These are phyloP conservation scores for Dicrostonyx torquatus DNA, from an alignment of 2,797 vertebrate genomes.

Conservation along the genomic window DNA sequence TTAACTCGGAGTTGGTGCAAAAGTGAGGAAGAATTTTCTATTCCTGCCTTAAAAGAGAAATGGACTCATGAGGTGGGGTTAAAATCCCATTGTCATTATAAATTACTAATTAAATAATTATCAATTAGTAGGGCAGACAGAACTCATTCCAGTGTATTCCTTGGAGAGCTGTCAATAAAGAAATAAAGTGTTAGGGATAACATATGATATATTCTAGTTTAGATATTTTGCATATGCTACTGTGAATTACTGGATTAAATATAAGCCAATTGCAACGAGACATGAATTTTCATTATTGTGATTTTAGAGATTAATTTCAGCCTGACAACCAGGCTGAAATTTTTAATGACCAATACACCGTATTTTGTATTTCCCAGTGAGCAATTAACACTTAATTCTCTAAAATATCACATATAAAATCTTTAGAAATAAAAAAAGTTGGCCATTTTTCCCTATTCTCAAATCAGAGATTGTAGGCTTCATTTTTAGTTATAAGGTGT, in stretches of 20 bases:
- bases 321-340: constrained; percentile 80
- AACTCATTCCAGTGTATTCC: constrained; percentile 89
- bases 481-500: background rate
- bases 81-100: constrained; percentile 90
- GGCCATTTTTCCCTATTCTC: background rate
- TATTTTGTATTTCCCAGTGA: constrained; percentile 75
- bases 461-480: background rate
- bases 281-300: constrained; percentile 81
- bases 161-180: constrained; percentile 86
- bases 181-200: constrained; percentile 84
- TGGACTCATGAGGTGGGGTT: constrained; percentile 84
- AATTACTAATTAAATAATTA: constrained; percentile 92
- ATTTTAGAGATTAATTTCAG: constrained; percentile 83
- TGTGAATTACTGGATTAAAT: constrained; percentile 81
- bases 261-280: constrained; percentile 82
- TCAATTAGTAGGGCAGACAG: constrained; percentile 90
- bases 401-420: background rate
- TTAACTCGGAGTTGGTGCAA: constrained; percentile 79
- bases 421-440: constrained; percentile 14
- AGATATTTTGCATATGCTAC: constrained; percentile 74
- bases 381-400: background rate
- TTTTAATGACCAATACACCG: constrained; percentile 81
- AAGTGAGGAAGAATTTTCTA: constrained; percentile 81
- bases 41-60: constrained; percentile 85
- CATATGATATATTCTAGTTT: constrained; percentile 77